These are phyloP conservation scores for Ceriagrion tenellum DNA, from an alignment of 2,888 invertebrate genomes.

Conservation along the genomic window DNA sequence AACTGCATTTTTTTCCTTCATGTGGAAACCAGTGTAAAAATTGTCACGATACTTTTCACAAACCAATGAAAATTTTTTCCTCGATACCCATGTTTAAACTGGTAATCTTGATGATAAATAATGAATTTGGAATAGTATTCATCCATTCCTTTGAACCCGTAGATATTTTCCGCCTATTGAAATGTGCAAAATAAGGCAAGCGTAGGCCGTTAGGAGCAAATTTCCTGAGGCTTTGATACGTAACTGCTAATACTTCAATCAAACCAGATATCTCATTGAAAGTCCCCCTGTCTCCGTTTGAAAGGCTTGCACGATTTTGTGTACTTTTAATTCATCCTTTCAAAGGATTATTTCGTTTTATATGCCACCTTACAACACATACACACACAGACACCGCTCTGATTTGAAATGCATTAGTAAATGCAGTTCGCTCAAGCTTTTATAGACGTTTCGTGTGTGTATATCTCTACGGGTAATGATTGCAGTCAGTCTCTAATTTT, in stretches of 20 bases:
- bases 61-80: too few relatives aligned
- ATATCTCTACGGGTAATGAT: not conserved
- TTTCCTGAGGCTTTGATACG: not conserved
- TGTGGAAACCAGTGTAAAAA: too few relatives aligned
- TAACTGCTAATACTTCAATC: not conserved
- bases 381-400: not conserved
- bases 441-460: not conserved
- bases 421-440: not conserved
- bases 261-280: not conserved
- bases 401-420: slow-evolving; percentile 4
- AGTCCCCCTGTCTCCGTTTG: not conserved
- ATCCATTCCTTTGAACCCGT: too few relatives aligned
- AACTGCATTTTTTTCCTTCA: too few relatives aligned
- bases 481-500: not conserved
- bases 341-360: not conserved
- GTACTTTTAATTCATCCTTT: not conserved
- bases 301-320: not conserved
- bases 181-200: not conserved
- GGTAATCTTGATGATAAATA: too few relatives aligned
- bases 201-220: not conserved
- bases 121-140: too few relatives aligned
- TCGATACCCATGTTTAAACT: too few relatives aligned
- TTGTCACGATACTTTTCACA: too few relatives aligned
- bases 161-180: too few relatives aligned
- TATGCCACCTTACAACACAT: not conserved